Base-by-base conservation (phyloP, 2,888 invertebrate species). In the Heterodera filipjevi region DNA sequence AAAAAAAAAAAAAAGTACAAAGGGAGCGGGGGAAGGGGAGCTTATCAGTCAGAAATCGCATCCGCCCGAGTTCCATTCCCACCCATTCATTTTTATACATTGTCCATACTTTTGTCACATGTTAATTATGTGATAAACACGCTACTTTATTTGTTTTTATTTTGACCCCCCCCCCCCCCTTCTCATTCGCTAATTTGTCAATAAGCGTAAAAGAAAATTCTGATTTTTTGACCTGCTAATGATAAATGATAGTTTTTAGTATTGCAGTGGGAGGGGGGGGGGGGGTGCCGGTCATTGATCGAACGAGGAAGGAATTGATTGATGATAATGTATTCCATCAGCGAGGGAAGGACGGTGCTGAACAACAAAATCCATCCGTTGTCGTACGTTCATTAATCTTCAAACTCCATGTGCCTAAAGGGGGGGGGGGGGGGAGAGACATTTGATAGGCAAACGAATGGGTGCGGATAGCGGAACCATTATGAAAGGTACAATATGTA, bases 341-440 rank as follows among this genome's bases (percentile, higher is more conserved):
- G n/a, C 59, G 59, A 27, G 8, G 59, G 10, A 19, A 6, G n/a
- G 27, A 12, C 27, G 59, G 27, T 59, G 59, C 27, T 59, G 59
- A 59, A 59, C 59, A 59, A 59, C 59, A 59, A n/a, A 59, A 59
- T 59, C 59, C 59, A 27, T 59, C 59, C 59, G 27, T 59, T 53
- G 53, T 27, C 59, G 59, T 59, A 27, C 59, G 59, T 59, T 59
- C 27, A 59, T 59, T 59, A 27, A 27, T 59, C 59, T 59, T 59
- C 59, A 59, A 59, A 59, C 59, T 22, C 59, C 59, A 59, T 59
- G 59, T 59, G 59, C 19, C 22, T 22, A 22, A 22, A 53, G 19
- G 53, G 6, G 53, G n/a, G 22, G 53, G n/a, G 53, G 53, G 59
- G 59, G n/a, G 59, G 27, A 10, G n/a, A 22, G n/a, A 10, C 27